Evolutionary conservation across 2,888 invertebrate genomes (phyloP), one percentile per base, ranked within the genome.

Genomic region (Coenonympha arcania): DNA sequence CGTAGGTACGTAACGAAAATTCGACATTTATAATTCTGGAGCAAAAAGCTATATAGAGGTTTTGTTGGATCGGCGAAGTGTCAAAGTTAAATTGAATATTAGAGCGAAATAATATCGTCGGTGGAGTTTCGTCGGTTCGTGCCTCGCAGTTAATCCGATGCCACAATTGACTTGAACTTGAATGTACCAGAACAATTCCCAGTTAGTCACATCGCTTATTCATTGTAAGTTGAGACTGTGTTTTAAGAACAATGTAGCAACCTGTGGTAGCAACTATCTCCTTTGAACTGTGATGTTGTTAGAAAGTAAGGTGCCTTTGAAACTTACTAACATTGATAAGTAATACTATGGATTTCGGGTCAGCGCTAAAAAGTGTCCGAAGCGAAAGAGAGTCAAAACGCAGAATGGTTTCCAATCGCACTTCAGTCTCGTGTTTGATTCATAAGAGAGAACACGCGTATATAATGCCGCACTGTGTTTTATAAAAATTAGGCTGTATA

Each of bases 51-150:
- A n/a, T 71, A n/a, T n/a, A 70, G 69, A 72, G 80, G 79, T 79
- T 79, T 73, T 71, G 75, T 77, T 70, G 70, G 77, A 76, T 73
- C 74, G 67, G 73, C 69, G 68, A 84, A 86, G 83, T 84, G 85
- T 85, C 85, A 84, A 86, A 86, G 83, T 86, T 86, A 84, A 86
- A 86, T 85, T 85, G 85, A 85, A 85, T 85, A 84, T 85, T 85
- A 83, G 76, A 76, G 75, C 60, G 70, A 77, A 84, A 79, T 86
- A 84, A 86, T 86, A 82, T 79, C 71, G 58, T 64, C 61, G 71
- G 61, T 63, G 62, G 79, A 83, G 80, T 83, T 81, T 75, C 65
- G 69, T 66, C 68, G 72, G 71, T 70, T 71, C 67, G 65, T 65
- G 69, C 70, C 70, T 80, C 83, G 80, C 78, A 82, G 84, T 83